phyloP scores from a whole-genome alignment of 2,888 invertebrate species.

The Drepanosiphum platanoidis region DNA sequence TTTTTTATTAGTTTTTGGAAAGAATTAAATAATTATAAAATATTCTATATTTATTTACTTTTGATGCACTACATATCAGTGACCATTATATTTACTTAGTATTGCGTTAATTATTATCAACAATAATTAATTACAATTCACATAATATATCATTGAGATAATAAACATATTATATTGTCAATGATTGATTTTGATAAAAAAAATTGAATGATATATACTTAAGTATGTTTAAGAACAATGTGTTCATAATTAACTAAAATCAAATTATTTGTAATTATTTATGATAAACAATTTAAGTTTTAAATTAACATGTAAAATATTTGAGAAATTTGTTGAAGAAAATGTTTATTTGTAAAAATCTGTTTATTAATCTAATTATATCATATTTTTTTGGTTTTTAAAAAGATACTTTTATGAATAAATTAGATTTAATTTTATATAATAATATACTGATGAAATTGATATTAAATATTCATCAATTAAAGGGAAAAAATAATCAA shows the following conservation, averaged over 20 bases:
- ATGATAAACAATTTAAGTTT: not conserved
- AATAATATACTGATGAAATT: no score
- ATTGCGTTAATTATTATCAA: not conserved
- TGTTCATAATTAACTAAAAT: not conserved
- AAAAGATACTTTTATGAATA: not conserved
- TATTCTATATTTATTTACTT: not conserved
- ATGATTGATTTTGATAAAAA: slow-evolving; percentile 2
- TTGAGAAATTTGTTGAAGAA: not conserved
- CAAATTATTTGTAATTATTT: not conserved
- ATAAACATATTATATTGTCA: not conserved
- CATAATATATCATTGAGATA: not conserved
- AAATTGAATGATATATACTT: not conserved
- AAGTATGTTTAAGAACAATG: not conserved
- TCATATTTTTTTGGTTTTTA: not conserved
- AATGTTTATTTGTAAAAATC: slow-evolving; percentile 32
- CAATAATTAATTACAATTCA: slow-evolving; percentile 26
- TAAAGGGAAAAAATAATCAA: not conserved
- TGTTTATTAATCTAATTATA: slow-evolving; percentile 3
- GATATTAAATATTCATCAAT: not conserved
- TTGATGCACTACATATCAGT: not conserved
- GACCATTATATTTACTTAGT: not conserved
- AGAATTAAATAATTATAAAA: not conserved
- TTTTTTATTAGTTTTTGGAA: not conserved
- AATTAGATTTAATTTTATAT: no score
- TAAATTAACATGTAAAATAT: not conserved